A percentile compares a stretch with the other conserved stretches of the same genome.
These are phyloP conservation scores for Cyanocitta stelleri DNA, from an alignment of 2,113 vertebrate species.

Conservation along the genomic window DNA sequence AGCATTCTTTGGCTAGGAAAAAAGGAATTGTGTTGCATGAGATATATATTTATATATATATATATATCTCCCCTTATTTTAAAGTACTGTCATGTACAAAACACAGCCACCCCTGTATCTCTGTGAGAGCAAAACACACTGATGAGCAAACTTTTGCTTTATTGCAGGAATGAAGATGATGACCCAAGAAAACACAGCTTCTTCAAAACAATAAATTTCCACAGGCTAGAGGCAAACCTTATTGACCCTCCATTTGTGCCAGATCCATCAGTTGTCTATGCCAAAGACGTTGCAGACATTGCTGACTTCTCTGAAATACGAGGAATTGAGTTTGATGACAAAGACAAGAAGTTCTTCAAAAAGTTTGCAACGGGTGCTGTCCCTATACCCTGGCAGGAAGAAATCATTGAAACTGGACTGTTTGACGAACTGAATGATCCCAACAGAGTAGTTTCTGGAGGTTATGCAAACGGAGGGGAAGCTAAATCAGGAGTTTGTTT, in stretches of 20 bases:
- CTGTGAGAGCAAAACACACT: neutral
- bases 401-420: conserved; percentile 87
- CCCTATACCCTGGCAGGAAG: conserved; percentile 84
- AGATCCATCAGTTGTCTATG: conserved; percentile 89
- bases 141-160: conserved; percentile 6
- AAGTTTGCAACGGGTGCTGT: conserved; percentile 85
- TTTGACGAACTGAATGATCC: conserved; percentile 84
- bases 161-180: conserved; percentile 72
- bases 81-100: neutral
- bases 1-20: neutral
- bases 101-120: neutral
- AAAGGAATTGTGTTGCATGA: neutral
- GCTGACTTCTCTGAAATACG: conserved; percentile 89
- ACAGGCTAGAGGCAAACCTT: conserved; percentile 86
- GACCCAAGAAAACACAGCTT: conserved; percentile 88
- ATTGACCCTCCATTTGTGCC: conserved; percentile 85
- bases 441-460: conserved; percentile 68
- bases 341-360: conserved; percentile 88
- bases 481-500: conserved; percentile 78
- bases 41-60: too few species aligned
- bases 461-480: conserved; percentile 55
- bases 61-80: neutral
- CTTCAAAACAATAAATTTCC: conserved; percentile 89
- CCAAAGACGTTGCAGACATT: conserved; percentile 87
- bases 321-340: conserved; percentile 86